These are phyloP conservation scores for Chrysoperla carnea DNA, from an alignment of 1,140 invertebrate genomes.

Conservation along the genomic window DNA sequence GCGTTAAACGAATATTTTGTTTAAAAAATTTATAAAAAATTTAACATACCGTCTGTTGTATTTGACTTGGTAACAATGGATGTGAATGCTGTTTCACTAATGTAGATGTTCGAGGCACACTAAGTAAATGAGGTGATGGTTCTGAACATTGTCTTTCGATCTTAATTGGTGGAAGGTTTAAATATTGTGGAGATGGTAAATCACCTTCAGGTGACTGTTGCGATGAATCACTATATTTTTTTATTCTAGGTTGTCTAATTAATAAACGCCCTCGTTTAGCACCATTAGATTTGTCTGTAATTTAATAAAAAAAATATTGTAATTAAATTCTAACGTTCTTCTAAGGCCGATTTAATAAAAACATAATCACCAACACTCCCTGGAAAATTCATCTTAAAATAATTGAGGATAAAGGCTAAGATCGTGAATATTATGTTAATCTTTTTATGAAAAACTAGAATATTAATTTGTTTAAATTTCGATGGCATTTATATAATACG, in stretches of 20 bases:
- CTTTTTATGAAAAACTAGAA: too few species aligned
- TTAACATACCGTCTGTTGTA: conserved; percentile 8
- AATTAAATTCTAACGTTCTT: too few species aligned
- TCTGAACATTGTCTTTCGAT: conserved; percentile 40
- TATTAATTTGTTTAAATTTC: too few species aligned
- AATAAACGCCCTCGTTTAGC: conserved; percentile 37
- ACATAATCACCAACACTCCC: too few species aligned
- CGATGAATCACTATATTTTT: conserved; percentile 34
- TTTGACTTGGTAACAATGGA: conserved; percentile 36
- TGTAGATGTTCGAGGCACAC: conserved; percentile 33
- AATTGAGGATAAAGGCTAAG: too few species aligned
- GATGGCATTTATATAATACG: too few species aligned
- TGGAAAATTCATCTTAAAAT: too few species aligned
- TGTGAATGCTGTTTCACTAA: conserved; percentile 47
- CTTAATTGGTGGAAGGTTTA: conserved; percentile 23
- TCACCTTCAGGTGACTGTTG: conserved; percentile 31
- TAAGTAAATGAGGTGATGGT: conserved; percentile 34
- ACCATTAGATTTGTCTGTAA: conserved; percentile 22
- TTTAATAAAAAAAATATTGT: background rate
- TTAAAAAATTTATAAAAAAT: too few species aligned
- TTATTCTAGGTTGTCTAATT: conserved; percentile 45
- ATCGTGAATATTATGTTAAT: too few species aligned
- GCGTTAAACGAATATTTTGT: too few species aligned
- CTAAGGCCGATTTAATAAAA: too few species aligned
- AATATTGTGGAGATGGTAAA: conserved; percentile 23